Evolutionary conservation across 2,888 invertebrate species (phyloP), one percentile per base, ranked within the genome.

Genomic region (Tipula vernalis): DNA sequence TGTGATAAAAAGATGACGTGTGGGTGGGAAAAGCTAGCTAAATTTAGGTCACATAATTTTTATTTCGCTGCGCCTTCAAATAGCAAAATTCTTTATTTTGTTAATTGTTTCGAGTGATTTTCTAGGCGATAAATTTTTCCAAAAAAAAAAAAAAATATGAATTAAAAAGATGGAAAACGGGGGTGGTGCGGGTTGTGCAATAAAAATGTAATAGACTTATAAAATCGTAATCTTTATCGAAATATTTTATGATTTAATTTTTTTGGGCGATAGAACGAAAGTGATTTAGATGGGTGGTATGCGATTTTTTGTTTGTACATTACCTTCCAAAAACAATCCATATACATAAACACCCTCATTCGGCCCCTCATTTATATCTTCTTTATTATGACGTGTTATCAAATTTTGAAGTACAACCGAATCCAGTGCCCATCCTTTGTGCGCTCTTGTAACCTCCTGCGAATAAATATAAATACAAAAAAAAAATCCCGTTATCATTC

Each of bases 351-450:
- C 97, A 28, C 98, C 98, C 92, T 99, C 98, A 0, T 95, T 94
- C 0, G 98, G 98, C 0, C 97, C 96, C 90, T 96, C 96, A 88
- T 95, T 96, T 36, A 98, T 94, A 88, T 98, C 98, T 91, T 98
- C 98, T 89, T 96, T 96, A 90, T 95, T 96, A 89, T 95, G 94
- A 88, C 96, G 94, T 0, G 98, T 98, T 89, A 98, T 97, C 88
- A 96, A 95, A 91, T 98, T 99, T 92, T 98, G 98, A 15, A 98
- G 93, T 0, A 98, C 97, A 3, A 98, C 98, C 0, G 97, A 98
- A 92, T 99, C 99, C 89, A 99, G 92, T 0, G 98, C 98, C 98
- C 98, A 99, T 28, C 98, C 98, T 92, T 98, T 98, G 91, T 98
- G 98, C 86, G 98, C 97, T 90, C 98, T 93, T 1, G 98, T 98